Conservation (phyloP, 2,888 invertebrate species). For the Tenthredo distinguenda region DNA sequence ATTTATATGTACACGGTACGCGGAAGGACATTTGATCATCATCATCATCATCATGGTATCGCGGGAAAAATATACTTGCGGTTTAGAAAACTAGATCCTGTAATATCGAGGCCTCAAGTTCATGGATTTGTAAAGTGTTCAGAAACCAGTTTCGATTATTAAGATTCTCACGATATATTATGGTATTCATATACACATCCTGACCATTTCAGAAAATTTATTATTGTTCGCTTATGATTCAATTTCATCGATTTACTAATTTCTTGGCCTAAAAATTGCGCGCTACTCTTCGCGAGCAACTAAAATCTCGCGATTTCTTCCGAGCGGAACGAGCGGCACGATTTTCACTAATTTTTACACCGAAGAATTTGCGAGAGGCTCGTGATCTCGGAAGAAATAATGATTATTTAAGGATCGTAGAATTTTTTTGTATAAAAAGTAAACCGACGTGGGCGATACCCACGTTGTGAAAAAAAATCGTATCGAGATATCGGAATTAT, state of each 20-base stretch:
- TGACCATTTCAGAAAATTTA: background rate
- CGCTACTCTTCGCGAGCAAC: no score
- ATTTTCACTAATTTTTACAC: no score
- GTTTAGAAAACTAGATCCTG: conserved; percentile 43
- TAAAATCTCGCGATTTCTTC: no score
- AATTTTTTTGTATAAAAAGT: no score
- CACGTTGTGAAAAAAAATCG: no score
- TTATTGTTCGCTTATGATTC: background rate
- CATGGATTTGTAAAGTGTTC: conserved; percentile 10
- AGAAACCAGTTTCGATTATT: conserved; percentile 2
- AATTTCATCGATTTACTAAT: background rate
- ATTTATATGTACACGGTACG: background rate
- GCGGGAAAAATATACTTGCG: conserved; percentile 3
- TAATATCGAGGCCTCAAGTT: conserved; percentile 43
- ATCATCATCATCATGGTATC: background rate
- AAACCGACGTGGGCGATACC: no score
- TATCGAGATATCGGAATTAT: background rate
- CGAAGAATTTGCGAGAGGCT: no score
- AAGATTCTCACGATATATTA: background rate
- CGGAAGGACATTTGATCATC: conserved; percentile 29
- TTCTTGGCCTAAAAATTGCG: no score
- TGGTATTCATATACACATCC: background rate
- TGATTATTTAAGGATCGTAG: no score
- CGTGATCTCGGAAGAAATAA: no score
- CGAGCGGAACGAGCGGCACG: no score